phyloP scores from a whole-genome alignment of 2,888 invertebrate species.

The Cantharis rustica region DNA sequence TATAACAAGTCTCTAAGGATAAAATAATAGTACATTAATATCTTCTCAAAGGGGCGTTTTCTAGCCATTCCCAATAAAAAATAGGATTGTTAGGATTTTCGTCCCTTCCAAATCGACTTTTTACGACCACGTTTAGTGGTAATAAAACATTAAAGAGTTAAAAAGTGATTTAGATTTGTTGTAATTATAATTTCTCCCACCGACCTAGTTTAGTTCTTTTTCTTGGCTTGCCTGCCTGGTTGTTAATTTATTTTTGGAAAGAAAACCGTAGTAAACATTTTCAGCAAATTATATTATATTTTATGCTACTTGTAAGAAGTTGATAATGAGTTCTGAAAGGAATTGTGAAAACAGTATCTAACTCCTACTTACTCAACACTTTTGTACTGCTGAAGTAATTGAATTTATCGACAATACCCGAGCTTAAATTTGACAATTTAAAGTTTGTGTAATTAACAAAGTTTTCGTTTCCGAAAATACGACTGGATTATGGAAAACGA shows the following conservation, averaged over 20 bases:
- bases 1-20: background rate
- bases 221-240: background rate
- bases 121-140: conserved; percentile 14
- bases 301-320: background rate
- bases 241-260: background rate
- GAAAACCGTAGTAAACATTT: background rate
- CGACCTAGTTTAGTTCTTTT: background rate
- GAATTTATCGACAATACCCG: conserved; percentile 10
- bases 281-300: background rate
- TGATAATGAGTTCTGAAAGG: conserved; percentile 2
- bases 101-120: conserved; percentile 14
- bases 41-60: background rate
- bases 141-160: conserved; percentile 24
- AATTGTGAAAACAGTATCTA: conserved; percentile 8
- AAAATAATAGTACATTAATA: background rate
- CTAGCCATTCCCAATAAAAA: conserved; percentile 11
- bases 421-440: conserved; percentile 8
- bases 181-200: conserved; percentile 4
- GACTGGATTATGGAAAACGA: background rate
- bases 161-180: conserved; percentile 10
- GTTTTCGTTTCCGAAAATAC: background rate
- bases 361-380: conserved; percentile 9
- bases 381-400: conserved; percentile 11
- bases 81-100: conserved; percentile 18
- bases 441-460: conserved; percentile 11